These are phyloP conservation scores for Hozukius guyotensis DNA, from an alignment of 2,797 vertebrate species.

Conservation along the genomic window DNA sequence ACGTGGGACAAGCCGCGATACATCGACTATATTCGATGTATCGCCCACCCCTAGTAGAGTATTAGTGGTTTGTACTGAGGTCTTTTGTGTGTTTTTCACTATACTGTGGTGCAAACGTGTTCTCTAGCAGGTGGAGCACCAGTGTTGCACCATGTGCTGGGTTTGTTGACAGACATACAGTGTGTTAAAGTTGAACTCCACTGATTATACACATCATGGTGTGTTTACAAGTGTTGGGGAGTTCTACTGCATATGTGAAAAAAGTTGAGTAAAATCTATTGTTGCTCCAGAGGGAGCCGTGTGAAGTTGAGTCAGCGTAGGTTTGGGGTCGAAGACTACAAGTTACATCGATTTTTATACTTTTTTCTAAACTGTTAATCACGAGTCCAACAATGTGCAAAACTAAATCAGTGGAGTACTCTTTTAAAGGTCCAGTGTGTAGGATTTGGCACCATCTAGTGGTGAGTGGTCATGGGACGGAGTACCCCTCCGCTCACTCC, in stretches of 20 bases:
- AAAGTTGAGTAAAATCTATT: not conserved
- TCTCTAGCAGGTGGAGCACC: not conserved
- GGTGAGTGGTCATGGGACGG: too few relatives aligned
- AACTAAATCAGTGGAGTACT: not conserved
- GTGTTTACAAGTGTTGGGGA: not conserved
- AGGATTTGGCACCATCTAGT: too few relatives aligned
- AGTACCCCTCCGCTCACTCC: too few relatives aligned
- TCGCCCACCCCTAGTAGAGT: too few relatives aligned
- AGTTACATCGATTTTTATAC: too few relatives aligned
- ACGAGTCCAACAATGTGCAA: not conserved
- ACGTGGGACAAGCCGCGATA: too few relatives aligned
- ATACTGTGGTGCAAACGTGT: not conserved
- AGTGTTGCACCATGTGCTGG: not conserved
- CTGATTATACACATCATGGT: not conserved
- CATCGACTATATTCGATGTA: too few relatives aligned
- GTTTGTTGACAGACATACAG: not conserved
- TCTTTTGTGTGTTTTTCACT: constrained; percentile 6
- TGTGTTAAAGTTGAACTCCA: not conserved
- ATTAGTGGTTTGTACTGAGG: not conserved
- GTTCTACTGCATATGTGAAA: not conserved
- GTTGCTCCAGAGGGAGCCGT: fast-evolving
- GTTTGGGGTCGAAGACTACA: not conserved
- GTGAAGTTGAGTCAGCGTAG: not conserved
- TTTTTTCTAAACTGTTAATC: not conserved
- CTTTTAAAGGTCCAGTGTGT: too few relatives aligned